Percentiles rank a stretch among this genome's conserved stretches.
phyloP scores from a whole-genome alignment of 2,797 vertebrate genomes.

The Liasis olivaceus region DNA sequence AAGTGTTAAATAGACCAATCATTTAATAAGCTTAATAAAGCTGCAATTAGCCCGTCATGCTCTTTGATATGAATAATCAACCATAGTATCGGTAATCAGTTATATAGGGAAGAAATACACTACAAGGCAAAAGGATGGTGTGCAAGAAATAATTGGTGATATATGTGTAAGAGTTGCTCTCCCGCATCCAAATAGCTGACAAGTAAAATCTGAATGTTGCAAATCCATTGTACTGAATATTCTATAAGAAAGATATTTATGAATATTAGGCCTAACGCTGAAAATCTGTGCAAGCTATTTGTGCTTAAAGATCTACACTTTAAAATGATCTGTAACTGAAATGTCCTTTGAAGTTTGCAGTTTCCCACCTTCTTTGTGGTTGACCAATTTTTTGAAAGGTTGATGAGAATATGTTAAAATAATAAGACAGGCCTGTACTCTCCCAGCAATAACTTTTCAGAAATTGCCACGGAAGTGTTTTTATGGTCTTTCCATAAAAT shows the following conservation, averaged over 20 bases:
- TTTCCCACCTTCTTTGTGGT: conserved; percentile 43
- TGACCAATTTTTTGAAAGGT: conserved; percentile 52
- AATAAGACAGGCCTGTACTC: conserved; percentile 15
- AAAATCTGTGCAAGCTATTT: not conserved
- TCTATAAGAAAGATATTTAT: not conserved
- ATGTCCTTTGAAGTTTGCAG: conserved; percentile 52
- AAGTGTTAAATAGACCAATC: not conserved
- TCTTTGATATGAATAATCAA: not conserved
- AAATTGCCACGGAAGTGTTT: conserved; percentile 2
- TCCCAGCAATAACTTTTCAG: not conserved
- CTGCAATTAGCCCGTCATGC: not conserved
- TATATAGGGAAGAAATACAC: not conserved
- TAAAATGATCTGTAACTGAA: conserved; percentile 37
- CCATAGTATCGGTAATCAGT: not conserved
- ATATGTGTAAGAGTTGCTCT: not conserved
- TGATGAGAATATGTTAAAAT: conserved; percentile 28
- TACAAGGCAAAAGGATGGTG: not conserved
- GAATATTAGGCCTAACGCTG: not conserved
- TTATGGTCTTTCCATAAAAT: not conserved
- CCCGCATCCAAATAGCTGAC: not conserved
- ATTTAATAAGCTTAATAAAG: not conserved
- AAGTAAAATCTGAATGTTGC: not conserved
- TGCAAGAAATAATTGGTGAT: not conserved
- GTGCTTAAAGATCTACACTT: conserved; percentile 38
- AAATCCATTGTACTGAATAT: not conserved